Percentiles rank a stretch among this genome's conserved stretches.
Evolutionary conservation across 2,888 invertebrate species (phyloP).

Genomic region (Conomelus anceps): DNA sequence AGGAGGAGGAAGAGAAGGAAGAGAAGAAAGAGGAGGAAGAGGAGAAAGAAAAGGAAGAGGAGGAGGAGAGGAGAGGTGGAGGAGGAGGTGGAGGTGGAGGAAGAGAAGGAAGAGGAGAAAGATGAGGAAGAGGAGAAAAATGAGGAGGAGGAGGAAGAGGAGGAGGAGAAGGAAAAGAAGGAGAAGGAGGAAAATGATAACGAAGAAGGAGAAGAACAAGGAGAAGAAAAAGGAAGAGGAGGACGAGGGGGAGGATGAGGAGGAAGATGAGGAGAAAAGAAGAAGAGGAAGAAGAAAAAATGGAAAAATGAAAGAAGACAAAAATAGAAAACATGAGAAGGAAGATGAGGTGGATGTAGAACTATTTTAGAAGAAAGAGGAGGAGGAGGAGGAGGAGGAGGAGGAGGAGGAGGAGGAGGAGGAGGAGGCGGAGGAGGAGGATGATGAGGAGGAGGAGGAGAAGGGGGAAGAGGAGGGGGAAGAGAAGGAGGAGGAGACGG

Average conservation of each 20-base stretch:
- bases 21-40: not conserved
- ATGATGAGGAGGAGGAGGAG: no score
- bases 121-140: not conserved
- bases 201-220: no score
- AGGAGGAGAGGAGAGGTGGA: not conserved
- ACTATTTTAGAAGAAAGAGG: not conserved
- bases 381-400: not conserved
- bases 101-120: not conserved
- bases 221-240: no score
- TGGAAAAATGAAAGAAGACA: not conserved
- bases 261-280: not conserved
- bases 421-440: no score
- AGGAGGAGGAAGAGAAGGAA: not conserved
- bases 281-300: not conserved
- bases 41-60: no score
- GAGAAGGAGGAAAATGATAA: not conserved
- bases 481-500: no score
- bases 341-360: not conserved
- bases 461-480: not conserved
- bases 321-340: not conserved
- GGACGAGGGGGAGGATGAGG: not conserved
- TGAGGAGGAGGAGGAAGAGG: not conserved
- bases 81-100: not conserved
- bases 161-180: not conserved
- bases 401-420: not conserved